phyloP scores from a whole-genome alignment of 2,113 vertebrate genomes.

The Scomber scombrus region DNA sequence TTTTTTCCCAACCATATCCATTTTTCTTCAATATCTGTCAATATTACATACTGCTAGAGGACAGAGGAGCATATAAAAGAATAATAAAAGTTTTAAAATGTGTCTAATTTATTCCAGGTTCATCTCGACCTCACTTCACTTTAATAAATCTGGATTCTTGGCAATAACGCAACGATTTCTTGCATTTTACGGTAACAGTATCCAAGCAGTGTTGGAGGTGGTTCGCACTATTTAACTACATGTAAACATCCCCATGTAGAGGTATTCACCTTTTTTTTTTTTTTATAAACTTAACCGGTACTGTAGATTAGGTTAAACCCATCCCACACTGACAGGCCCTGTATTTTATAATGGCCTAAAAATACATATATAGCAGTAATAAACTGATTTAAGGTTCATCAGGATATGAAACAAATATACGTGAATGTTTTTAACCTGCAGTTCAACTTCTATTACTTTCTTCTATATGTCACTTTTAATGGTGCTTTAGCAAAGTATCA shows the following conservation, averaged over 20 bases:
- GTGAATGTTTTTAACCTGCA: not conserved
- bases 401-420: no score
- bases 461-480: not conserved
- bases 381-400: no score
- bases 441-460: not conserved
- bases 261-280: no score
- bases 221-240: not conserved
- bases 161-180: not conserved
- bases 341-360: not conserved
- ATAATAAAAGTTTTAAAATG: not conserved
- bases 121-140: not conserved
- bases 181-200: not conserved
- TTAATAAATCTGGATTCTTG: not conserved
- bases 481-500: not conserved
- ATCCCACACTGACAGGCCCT: no score
- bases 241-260: no score
- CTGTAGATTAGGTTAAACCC: no score
- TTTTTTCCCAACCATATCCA: no score
- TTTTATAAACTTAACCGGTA: no score
- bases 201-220: not conserved
- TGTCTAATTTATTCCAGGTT: not conserved
- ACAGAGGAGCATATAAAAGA: no score
- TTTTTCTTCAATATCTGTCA: no score
- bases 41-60: no score
- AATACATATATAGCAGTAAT: not conserved